Evolutionary conservation across 2,113 vertebrate species (phyloP), one percentile per base, ranked within the genome.

Genomic region (Glareola pratincola): DNA sequence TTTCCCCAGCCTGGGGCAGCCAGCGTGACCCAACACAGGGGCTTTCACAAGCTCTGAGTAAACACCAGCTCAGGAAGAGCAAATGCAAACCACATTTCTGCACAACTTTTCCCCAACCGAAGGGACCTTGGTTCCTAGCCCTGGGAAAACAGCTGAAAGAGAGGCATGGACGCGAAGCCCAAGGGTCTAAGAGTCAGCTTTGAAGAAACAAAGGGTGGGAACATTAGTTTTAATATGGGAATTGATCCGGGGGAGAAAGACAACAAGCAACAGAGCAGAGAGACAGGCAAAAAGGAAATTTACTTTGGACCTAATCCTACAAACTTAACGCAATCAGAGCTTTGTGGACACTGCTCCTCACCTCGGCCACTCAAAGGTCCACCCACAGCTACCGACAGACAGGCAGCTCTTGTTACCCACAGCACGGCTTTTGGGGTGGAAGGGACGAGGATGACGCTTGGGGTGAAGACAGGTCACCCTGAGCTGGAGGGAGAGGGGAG

Each of bases 81-180:
- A 96, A 96, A 97, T 77, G 82, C 75, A 95, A 95, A 96, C 84
- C 93, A 92, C 37, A 74, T 92, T 94, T 88, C 90, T 12, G 18
- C 54, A 85, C 26, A 88, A 27, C 41, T 92, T 57, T 47, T 30
- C 82, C 57, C 72, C 75, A 93, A 0, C 37, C 3, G 20, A 84
- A 76, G 36, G 29, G 94, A 76, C 11, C 57, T 89, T 7, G 34
- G 66, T 67, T 92, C 71, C n/a, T 26, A 64, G 36, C 48, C 62
- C 69, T 89, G 92, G 82, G 94, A 95, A 92, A 92, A 96, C 92
- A 96, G 95, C 95, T 97, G 93, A 84, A 90, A 67, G 8, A 77
- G 47, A 95, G 32, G 85, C 71, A 88, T 0, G 1, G 82, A 60
- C 0, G 24, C 62, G 75, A 88, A 91, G 82, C 7, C 14, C 75